These are phyloP conservation scores for Cephalopholis sonnerati DNA, from an alignment of 2,113 vertebrate genomes.

Conservation along the genomic window DNA sequence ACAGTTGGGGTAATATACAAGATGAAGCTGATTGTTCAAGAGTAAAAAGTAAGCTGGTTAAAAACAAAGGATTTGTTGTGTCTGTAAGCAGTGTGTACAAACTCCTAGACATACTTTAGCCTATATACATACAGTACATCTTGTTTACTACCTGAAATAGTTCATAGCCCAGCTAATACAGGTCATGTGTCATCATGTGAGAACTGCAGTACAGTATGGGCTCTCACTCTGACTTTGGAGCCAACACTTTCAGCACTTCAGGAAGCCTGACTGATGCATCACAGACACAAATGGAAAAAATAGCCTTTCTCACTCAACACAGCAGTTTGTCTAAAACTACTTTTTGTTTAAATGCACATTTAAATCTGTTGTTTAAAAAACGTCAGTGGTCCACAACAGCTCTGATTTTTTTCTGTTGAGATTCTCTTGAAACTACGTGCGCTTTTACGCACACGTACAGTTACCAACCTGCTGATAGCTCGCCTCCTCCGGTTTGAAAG, in stretches of 20 bases:
- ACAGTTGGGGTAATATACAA: background rate
- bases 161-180: conserved; percentile 53
- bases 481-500: conserved; percentile 88
- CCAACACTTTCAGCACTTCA: background rate
- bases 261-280: background rate
- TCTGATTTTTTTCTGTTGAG: background rate
- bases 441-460: conserved; percentile 38
- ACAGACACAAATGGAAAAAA: background rate
- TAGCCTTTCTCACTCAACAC: background rate
- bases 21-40: background rate
- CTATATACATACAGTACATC: background rate
- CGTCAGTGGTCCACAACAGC: background rate
- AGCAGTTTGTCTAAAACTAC: background rate
- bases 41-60: background rate
- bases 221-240: conserved; percentile 5
- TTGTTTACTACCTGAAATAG: conserved; percentile 25
- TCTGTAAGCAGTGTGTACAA: background rate
- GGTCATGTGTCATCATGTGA: conserved; percentile 78
- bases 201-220: conserved; percentile 1
- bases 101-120: background rate
- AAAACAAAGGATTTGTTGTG: background rate
- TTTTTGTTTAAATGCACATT: background rate
- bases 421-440: conserved; percentile 50
- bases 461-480: conserved; percentile 91
- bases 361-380: background rate